phyloP scores from a whole-genome alignment of 1,140 invertebrate species.

The Euborellia annulipes region DNA sequence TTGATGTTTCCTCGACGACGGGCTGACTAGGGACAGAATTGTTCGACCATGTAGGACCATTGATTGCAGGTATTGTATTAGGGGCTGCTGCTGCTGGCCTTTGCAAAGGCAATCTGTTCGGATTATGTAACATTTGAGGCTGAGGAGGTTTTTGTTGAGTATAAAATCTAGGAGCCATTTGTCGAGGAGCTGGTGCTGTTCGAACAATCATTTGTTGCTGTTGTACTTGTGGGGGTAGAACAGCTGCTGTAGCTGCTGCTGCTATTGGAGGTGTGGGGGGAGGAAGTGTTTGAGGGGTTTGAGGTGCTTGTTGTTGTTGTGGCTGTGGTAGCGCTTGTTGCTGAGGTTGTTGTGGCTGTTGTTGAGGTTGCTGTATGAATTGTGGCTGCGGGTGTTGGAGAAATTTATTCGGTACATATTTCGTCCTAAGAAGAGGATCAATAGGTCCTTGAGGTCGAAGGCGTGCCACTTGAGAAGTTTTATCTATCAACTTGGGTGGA shows the following conservation, averaged over 20 bases:
- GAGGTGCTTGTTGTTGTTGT: background rate
- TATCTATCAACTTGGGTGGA: too few relatives aligned
- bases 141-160: conserved; percentile 1
- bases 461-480: too few relatives aligned
- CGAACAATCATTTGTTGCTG: conserved; percentile 17
- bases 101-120: background rate
- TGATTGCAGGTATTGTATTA: conserved; percentile 9
- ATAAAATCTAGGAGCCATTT: background rate
- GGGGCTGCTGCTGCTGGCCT: conserved; percentile 15
- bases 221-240: conserved; percentile 13
- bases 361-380: too few relatives aligned
- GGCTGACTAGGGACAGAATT: conserved; percentile 1
- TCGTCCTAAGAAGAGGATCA: too few relatives aligned
- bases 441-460: conserved; percentile 7
- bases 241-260: conserved; percentile 25
- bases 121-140: background rate
- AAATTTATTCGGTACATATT: too few relatives aligned
- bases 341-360: too few relatives aligned
- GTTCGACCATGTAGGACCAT: background rate
- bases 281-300: background rate
- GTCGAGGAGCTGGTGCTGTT: conserved; percentile 12
- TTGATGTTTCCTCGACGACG: background rate
- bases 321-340: background rate
- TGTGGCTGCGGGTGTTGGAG: too few relatives aligned
- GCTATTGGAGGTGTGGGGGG: conserved; percentile 5